Conservation (phyloP, 2,797 vertebrate genomes). For the Fringilla coelebs region DNA sequence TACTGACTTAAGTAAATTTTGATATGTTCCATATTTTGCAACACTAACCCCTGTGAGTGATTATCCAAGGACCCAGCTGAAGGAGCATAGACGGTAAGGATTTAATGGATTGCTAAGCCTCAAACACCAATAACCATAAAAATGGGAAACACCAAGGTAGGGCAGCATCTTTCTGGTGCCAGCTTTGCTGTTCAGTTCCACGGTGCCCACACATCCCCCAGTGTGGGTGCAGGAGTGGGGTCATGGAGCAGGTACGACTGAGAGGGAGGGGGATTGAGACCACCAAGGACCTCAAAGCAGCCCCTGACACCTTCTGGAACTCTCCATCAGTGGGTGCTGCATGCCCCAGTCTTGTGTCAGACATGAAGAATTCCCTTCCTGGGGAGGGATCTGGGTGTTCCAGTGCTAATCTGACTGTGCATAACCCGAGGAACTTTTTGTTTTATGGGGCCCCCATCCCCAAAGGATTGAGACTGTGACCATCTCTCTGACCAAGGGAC, state of each 20-base stretch:
- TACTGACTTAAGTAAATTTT: not conserved
- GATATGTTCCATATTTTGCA: not conserved
- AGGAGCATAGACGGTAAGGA: not conserved
- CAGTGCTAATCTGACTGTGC: not conserved
- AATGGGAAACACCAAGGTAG: rapidly evolving
- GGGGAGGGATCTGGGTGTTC: not conserved
- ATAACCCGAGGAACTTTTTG: rapidly evolving
- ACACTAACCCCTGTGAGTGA: not conserved
- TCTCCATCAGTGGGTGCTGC: not conserved
- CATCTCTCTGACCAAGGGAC: not conserved
- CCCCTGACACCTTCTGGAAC: rapidly evolving
- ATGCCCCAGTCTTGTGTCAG: not conserved
- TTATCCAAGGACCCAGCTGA: not conserved
- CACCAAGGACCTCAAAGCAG: not conserved
- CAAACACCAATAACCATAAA: not conserved
- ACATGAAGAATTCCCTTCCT: not conserved
- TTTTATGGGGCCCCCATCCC: not conserved
- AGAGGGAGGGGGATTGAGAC: not conserved
- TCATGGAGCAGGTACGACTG: not conserved
- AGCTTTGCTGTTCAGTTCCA: not conserved
- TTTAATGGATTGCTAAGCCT: not conserved
- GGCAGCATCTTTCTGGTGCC: not conserved
- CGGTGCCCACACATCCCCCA: not conserved
- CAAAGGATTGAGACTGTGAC: not conserved
- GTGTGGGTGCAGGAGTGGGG: not conserved